These are phyloP conservation scores for Chamaetylas fuelleborni DNA, from an alignment of 2,113 vertebrate species.

Conservation along the genomic window DNA sequence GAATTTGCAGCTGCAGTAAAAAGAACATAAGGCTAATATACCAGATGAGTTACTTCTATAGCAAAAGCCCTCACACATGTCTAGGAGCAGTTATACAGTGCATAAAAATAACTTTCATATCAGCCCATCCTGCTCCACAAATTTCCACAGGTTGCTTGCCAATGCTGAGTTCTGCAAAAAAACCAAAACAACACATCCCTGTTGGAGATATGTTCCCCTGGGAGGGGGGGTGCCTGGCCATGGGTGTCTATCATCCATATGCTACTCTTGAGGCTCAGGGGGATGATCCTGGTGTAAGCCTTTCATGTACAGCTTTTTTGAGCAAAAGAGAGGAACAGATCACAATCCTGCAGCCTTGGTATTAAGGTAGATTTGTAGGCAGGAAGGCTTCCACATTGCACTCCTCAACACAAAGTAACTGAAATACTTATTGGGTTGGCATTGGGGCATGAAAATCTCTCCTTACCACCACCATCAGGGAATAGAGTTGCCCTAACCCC, in stretches of 20 bases:
- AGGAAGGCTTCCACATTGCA: background rate
- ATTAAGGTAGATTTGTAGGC: background rate
- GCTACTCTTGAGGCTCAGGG: background rate
- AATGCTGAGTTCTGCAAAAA: background rate
- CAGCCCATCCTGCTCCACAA: accelerated
- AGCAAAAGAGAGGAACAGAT: background rate
- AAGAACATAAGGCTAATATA: background rate
- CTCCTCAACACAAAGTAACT: background rate
- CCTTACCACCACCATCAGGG: background rate
- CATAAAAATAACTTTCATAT: background rate
- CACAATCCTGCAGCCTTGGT: background rate
- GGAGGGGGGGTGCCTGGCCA: background rate
- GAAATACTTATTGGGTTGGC: background rate
- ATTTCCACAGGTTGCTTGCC: background rate
- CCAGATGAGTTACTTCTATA: background rate
- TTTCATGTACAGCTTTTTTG: background rate
- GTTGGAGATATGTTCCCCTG: background rate
- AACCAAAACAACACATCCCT: background rate
- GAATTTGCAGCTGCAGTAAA: background rate
- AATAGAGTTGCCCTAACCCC: background rate
- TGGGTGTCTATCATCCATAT: accelerated
- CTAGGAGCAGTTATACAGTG: background rate
- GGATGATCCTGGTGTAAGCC: background rate
- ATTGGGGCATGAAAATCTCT: background rate
- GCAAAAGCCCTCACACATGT: background rate